These are phyloP conservation scores for Emesis castigata DNA, from an alignment of 2,888 invertebrate species.

Conservation along the genomic window DNA sequence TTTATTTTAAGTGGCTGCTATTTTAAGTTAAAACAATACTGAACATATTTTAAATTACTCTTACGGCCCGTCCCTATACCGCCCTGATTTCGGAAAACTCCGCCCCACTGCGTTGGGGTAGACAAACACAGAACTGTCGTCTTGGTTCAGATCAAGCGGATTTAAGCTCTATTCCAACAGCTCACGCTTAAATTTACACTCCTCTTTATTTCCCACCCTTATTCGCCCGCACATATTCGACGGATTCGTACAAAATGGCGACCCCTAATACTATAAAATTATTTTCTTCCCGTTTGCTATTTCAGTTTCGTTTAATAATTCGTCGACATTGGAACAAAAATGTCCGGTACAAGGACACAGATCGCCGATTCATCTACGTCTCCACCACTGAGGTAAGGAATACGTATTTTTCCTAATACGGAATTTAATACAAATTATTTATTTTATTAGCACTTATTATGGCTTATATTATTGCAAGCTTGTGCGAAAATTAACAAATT, in stretches of 20 bases:
- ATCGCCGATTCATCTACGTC: slow-evolving; percentile 92
- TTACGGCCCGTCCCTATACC: slow-evolving; percentile 75
- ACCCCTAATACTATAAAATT: slow-evolving; percentile 80
- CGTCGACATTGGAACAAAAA: slow-evolving; percentile 56
- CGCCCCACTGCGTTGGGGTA: slow-evolving; percentile 75
- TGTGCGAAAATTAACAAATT: background rate
- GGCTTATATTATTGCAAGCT: too few relatives aligned
- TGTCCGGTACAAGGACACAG: slow-evolving; percentile 87
- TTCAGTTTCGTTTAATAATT: slow-evolving; percentile 72
- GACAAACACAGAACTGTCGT: slow-evolving; percentile 64
- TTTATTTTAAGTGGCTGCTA: background rate
- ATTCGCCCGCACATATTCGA: slow-evolving; percentile 55
- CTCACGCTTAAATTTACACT: slow-evolving; percentile 35
- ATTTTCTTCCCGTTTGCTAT: slow-evolving; percentile 65
- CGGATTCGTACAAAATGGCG: slow-evolving; percentile 68
- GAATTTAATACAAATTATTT: too few relatives aligned
- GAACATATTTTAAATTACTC: slow-evolving; percentile 10
- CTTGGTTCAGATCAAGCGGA: slow-evolving; percentile 47
- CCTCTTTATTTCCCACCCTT: slow-evolving; percentile 28
- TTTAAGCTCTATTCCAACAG: slow-evolving; percentile 67
- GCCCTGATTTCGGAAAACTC: slow-evolving; percentile 73
- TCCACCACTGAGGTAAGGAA: slow-evolving; percentile 89
- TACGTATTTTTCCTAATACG: too few relatives aligned
- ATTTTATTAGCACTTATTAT: too few relatives aligned
- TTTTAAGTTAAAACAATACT: background rate